Conservation (phyloP, 1,140 invertebrate species). For the Cydia splendana region DNA sequence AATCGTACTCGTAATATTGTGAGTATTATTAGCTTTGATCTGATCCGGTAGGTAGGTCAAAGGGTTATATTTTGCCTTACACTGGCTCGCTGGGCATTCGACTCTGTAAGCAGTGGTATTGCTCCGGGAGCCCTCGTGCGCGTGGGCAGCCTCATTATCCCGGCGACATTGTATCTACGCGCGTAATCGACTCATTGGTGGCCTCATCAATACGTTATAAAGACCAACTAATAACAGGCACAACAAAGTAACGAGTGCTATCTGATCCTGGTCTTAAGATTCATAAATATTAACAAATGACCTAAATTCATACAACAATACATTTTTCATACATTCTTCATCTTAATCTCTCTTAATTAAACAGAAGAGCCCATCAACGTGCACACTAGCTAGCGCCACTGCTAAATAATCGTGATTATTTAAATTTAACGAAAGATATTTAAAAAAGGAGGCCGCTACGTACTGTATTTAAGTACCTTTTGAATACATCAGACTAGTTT, state of each 20-base stretch:
- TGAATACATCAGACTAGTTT: too few relatives aligned
- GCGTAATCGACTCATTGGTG: constrained; percentile 31
- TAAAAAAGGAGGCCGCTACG: too few relatives aligned
- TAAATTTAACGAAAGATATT: too few relatives aligned
- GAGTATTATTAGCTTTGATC: too few relatives aligned
- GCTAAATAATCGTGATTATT: too few relatives aligned
- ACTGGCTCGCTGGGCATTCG: not conserved
- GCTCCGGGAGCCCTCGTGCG: not conserved
- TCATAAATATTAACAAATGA: too few relatives aligned
- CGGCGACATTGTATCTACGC: constrained; percentile 24
- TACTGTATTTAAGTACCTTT: too few relatives aligned
- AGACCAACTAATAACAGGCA: constrained; percentile 48
- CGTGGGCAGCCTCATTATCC: constrained; percentile 27
- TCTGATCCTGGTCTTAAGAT: not conserved
- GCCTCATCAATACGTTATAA: constrained; percentile 3
- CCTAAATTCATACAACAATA: too few relatives aligned
- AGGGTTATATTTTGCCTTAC: not conserved
- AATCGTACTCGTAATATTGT: too few relatives aligned
- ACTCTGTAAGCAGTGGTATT: not conserved
- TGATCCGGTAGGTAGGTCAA: too few relatives aligned
- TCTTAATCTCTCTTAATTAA: not conserved
- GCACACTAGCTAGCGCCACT: too few relatives aligned
- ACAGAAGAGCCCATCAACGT: too few relatives aligned
- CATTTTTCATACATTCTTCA: not conserved
- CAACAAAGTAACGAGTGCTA: not conserved